phyloP scores from a whole-genome alignment of 2,113 vertebrate genomes.

The Arothron firmamentum region DNA sequence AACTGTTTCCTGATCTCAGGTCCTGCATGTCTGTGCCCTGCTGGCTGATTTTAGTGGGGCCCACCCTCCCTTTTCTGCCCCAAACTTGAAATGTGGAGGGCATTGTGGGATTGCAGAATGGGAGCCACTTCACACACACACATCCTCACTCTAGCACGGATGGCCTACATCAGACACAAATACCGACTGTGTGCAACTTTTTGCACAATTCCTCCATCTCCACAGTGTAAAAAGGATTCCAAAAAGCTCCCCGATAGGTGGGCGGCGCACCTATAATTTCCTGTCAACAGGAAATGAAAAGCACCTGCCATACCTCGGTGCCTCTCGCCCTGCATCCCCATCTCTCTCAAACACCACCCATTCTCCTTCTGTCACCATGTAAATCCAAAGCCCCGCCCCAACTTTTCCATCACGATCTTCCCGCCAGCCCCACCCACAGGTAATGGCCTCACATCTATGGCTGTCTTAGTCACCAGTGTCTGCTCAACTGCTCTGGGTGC shows the following conservation, averaged over 20 bases:
- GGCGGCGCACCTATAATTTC: too few species aligned
- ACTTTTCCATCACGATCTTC: slow-evolving; percentile 21
- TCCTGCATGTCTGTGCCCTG: slow-evolving; percentile 27
- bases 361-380: slow-evolving; percentile 13
- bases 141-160: slow-evolving; percentile 1
- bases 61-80: not conserved
- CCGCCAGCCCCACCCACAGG: slow-evolving; percentile 67
- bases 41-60: slow-evolving; percentile 42
- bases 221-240: too few species aligned
- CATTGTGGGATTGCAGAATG: not conserved
- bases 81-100: slow-evolving; percentile 47
- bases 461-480: slow-evolving; percentile 71
- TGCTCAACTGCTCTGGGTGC: slow-evolving; percentile 19
- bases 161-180: not conserved
- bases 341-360: slow-evolving; percentile 7
- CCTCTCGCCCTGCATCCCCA: not conserved
- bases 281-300: too few species aligned
- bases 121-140: slow-evolving; percentile 4
- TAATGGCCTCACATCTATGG: slow-evolving; percentile 73
- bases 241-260: too few species aligned
- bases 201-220: not conserved
- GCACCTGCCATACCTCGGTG: too few species aligned
- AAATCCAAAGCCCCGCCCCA: slow-evolving; percentile 16
- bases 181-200: not conserved
- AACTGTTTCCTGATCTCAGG: slow-evolving; percentile 34